A percentile compares a stretch with the other conserved stretches of the same genome.
Conservation (phyloP, 2,888 invertebrate genomes). For the Ochlodes sylvanus region DNA sequence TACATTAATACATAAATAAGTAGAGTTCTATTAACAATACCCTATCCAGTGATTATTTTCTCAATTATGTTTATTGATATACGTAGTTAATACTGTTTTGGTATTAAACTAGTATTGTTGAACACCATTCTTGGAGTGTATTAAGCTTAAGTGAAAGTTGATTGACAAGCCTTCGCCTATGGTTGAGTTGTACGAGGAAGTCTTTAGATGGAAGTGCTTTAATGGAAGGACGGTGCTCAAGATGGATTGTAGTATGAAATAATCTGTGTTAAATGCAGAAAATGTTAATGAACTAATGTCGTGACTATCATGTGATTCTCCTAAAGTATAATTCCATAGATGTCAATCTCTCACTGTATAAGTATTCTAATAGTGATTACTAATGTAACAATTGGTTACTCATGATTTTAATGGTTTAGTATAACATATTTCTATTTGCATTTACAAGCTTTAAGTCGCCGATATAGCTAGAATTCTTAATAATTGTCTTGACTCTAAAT, state of each 20-base stretch:
- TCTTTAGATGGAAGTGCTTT: conserved; percentile 5
- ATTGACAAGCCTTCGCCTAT: neutral
- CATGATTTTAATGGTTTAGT: neutral
- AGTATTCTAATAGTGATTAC: neutral
- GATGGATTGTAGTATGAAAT: neutral
- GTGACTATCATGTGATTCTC: too few relatives aligned
- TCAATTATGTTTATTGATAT: neutral
- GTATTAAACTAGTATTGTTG: neutral
- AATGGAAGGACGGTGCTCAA: conserved; percentile 6
- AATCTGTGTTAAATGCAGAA: too few relatives aligned
- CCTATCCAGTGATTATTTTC: neutral
- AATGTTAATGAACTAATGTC: too few relatives aligned
- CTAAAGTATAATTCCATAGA: too few relatives aligned
- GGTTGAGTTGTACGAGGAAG: neutral
- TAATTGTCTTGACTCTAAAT: neutral
- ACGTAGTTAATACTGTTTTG: neutral
- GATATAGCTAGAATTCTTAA: neutral
- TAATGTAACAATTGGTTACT: neutral
- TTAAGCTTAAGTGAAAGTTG: neutral
- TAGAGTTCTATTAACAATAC: too few relatives aligned
- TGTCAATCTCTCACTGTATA: neutral
- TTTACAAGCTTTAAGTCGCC: conserved; percentile 5
- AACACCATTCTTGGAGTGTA: neutral
- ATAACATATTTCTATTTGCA: neutral
- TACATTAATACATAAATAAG: too few relatives aligned